Evolutionary conservation across 2,888 invertebrate genomes (phyloP).

Genomic region (Papilio elwesi): DNA sequence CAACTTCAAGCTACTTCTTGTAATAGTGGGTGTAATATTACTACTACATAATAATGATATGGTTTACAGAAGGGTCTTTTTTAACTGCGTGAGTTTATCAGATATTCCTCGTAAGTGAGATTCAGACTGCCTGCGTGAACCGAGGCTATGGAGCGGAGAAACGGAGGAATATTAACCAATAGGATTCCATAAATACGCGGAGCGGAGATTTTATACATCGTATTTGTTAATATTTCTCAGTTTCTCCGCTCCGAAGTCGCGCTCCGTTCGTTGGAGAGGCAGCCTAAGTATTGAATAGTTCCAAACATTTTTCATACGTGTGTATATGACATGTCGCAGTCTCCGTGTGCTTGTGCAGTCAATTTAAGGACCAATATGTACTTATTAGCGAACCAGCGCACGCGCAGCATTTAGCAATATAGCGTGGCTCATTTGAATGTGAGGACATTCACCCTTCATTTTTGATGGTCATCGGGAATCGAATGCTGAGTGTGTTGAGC

Average conservation of each 20-base stretch:
- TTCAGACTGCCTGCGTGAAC: background rate
- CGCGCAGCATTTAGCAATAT: slow-evolving; percentile 29
- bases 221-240: too few relatives aligned
- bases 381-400: slow-evolving; percentile 25
- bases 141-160: too few relatives aligned
- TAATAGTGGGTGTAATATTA: too few relatives aligned
- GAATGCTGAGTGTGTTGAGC: slow-evolving; percentile 5
- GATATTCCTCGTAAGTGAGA: slow-evolving; percentile 2
- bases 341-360: slow-evolving; percentile 5
- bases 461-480: slow-evolving; percentile 1
- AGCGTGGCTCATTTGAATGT: slow-evolving; percentile 28
- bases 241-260: too few relatives aligned
- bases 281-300: background rate
- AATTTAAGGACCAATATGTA: slow-evolving; percentile 32
- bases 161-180: too few relatives aligned
- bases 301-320: background rate
- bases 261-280: too few relatives aligned
- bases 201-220: too few relatives aligned
- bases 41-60: too few relatives aligned
- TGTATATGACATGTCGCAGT: background rate
- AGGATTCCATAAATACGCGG: too few relatives aligned
- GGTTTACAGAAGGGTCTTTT: background rate
- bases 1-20: too few relatives aligned
- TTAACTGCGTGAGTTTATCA: background rate
- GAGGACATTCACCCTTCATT: slow-evolving; percentile 23